Conservation (phyloP, 2,113 vertebrate genomes). For the Lepus americanus region DNA sequence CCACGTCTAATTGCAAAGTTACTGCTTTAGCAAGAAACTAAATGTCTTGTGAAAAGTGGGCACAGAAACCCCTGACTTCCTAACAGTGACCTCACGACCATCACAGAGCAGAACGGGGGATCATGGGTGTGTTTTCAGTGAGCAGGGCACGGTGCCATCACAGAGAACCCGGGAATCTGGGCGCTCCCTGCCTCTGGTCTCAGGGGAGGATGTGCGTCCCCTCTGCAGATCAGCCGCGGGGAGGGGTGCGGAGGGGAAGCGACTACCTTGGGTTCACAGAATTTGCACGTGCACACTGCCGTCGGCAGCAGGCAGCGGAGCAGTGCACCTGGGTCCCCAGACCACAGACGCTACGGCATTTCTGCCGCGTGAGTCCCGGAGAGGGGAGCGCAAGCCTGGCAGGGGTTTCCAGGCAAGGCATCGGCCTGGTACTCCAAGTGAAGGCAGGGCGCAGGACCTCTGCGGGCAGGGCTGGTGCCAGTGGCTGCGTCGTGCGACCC, state of each 20-base stretch:
- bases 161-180: too few species aligned
- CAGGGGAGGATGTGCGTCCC: not conserved
- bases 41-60: conserved; percentile 24
- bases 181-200: not conserved
- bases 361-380: not conserved
- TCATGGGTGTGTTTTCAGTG: not conserved
- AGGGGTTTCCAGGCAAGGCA: not conserved
- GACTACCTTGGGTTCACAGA: not conserved
- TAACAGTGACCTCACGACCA: conserved; percentile 35
- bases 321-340: not conserved
- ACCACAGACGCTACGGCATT: not conserved
- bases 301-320: not conserved
- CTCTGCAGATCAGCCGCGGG: not conserved
- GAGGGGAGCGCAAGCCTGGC: too few species aligned
- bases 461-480: not conserved
- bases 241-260: not conserved
- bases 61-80: not conserved
- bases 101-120: not conserved
- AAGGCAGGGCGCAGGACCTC: too few species aligned
- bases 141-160: not conserved
- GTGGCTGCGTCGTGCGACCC: not conserved
- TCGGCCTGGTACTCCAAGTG: not conserved
- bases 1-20: not conserved
- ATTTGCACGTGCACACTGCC: too few species aligned
- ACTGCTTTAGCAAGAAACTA: not conserved